A percentile compares a stretch with the other conserved stretches of the same genome.
Evolutionary conservation across 2,113 vertebrate species (phyloP).

Genomic region (Sebastes fasciatus): DNA sequence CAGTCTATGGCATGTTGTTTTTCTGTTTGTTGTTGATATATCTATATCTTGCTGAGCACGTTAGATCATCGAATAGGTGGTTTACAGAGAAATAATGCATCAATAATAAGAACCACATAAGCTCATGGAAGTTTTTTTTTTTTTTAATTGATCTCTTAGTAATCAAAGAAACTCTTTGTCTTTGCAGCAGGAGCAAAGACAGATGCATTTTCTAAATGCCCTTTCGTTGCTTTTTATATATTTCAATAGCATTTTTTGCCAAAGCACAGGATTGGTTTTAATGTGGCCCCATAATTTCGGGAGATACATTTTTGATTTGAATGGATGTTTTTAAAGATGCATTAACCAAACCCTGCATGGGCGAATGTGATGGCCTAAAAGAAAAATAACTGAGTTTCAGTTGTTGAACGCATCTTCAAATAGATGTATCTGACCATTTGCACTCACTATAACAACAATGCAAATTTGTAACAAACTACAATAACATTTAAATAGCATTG

Average conservation of each 20-base stretch:
- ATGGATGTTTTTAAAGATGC: background rate
- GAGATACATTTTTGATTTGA: background rate
- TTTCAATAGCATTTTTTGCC: background rate
- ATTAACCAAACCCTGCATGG: background rate
- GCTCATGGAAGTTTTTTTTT: background rate
- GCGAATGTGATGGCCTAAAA: background rate
- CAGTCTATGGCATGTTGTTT: background rate
- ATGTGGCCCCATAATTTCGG: background rate
- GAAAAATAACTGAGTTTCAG: too few species aligned
- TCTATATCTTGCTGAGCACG: constrained; percentile 12
- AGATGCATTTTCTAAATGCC: background rate
- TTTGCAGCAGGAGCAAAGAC: background rate
- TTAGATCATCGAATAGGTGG: background rate
- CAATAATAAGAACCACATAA: constrained; percentile 5
- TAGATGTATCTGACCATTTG: background rate
- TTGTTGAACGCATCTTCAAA: background rate
- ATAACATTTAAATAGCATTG: background rate
- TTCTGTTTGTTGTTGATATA: constrained; percentile 15
- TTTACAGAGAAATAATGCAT: constrained; percentile 14
- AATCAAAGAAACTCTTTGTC: background rate
- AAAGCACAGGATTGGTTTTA: background rate
- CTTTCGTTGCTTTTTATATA: background rate
- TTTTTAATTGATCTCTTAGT: background rate
- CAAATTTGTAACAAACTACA: background rate
- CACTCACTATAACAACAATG: too few species aligned